Conservation (phyloP, 1,140 invertebrate species). For the Drosophila pachea region DNA sequence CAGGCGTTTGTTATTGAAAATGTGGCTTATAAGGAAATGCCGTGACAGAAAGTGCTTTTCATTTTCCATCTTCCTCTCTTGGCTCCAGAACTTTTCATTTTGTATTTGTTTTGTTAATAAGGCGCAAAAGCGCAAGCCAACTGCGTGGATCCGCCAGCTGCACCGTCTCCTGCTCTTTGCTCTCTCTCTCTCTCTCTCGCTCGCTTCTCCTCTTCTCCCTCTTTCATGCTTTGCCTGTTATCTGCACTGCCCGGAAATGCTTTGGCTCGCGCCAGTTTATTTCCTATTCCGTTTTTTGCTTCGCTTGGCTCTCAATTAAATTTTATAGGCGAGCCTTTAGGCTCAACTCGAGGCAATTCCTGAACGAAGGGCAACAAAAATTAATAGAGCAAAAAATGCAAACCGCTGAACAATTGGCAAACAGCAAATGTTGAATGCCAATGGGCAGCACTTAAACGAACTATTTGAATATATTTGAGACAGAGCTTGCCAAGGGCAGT, state of each 20-base stretch:
- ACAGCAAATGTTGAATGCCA: background rate
- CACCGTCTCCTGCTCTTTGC: conserved; percentile 15
- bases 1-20: conserved; percentile 65
- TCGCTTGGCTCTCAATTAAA: conserved; percentile 60
- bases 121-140: conserved; percentile 38
- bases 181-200: background rate
- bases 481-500: too few relatives aligned
- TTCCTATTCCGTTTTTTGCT: conserved; percentile 44
- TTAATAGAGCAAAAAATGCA: conserved; percentile 73
- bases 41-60: conserved; percentile 38
- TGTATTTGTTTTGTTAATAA: conserved; percentile 75
- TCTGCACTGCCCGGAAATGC: conserved; percentile 54
- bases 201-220: background rate
- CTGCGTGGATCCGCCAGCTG: conserved; percentile 22
- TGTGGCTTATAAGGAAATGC: conserved; percentile 70
- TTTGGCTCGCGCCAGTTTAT: conserved; percentile 61
- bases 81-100: conserved; percentile 11
- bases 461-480: background rate
- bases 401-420: conserved; percentile 29
- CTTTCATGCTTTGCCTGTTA: conserved; percentile 19
- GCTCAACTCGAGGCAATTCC: conserved; percentile 34
- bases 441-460: background rate
- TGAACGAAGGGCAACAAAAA: conserved; percentile 59
- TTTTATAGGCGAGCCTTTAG: conserved; percentile 56
- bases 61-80: conserved; percentile 5